A percentile compares a stretch with the other conserved stretches of the same genome.
Conservation (phyloP, 2,888 invertebrate genomes). For the Ophion costatus region DNA sequence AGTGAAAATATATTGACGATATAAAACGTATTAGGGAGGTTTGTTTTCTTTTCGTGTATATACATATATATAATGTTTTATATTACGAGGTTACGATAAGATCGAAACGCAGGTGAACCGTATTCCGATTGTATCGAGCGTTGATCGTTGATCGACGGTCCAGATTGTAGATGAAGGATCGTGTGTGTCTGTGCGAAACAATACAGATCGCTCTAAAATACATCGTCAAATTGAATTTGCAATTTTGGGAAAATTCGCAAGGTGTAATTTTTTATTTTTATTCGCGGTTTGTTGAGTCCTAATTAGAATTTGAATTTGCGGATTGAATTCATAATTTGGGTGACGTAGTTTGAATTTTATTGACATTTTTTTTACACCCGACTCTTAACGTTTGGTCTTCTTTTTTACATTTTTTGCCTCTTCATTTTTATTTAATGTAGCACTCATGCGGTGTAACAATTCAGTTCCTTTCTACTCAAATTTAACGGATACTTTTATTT, state of each 20-base stretch:
- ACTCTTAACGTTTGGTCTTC: too few relatives aligned
- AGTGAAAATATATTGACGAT: slow-evolving; percentile 5
- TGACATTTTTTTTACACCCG: too few relatives aligned
- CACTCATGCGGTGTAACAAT: too few relatives aligned
- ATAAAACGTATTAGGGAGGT: slow-evolving; percentile 25
- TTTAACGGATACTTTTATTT: too few relatives aligned
- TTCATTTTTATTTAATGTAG: too few relatives aligned
- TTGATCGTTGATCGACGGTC: slow-evolving; percentile 36
- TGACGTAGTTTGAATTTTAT: too few relatives aligned
- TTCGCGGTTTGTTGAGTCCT: too few relatives aligned
- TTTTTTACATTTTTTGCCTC: too few relatives aligned
- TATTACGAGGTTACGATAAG: slow-evolving; percentile 45
- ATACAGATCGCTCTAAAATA: slow-evolving; percentile 37
- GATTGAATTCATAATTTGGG: too few relatives aligned
- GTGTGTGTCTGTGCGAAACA: slow-evolving; percentile 35
- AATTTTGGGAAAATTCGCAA: not conserved
- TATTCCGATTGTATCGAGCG: slow-evolving; percentile 47
- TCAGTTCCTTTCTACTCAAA: too few relatives aligned
- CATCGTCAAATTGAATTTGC: not conserved
- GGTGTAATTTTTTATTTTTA: not conserved
- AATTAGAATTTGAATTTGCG: not conserved
- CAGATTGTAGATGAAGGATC: slow-evolving; percentile 16
- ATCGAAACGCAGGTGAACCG: slow-evolving; percentile 39
- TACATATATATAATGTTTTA: not conserved
- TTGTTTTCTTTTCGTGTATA: slow-evolving; percentile 25